Conservation (phyloP, 2,113 vertebrate genomes). For the Stictonetta naevosa region DNA sequence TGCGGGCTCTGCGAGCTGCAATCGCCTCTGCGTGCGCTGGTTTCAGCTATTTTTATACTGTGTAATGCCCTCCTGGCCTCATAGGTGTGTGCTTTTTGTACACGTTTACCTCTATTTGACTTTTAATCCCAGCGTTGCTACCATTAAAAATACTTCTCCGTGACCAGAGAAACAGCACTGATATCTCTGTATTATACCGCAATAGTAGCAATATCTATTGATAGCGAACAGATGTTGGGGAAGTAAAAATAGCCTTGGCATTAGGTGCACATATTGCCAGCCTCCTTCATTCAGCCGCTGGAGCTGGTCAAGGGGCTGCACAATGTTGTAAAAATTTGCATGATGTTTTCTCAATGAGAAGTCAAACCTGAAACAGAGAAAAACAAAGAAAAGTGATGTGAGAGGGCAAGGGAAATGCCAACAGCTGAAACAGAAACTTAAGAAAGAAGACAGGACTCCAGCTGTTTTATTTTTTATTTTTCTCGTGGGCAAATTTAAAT, state of each 20-base stretch:
- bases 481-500: background rate
- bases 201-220: background rate
- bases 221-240: background rate
- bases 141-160: background rate
- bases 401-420: background rate
- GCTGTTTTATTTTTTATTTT: background rate
- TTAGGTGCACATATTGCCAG: background rate
- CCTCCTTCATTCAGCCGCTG: background rate
- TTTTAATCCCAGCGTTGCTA: background rate
- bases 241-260: background rate
- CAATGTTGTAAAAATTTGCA: background rate
- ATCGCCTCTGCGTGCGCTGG: fast-evolving
- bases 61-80: background rate
- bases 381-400: background rate
- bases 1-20: background rate
- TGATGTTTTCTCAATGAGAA: background rate
- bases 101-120: background rate
- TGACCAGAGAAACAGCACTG: background rate
- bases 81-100: background rate
- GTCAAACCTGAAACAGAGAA: background rate
- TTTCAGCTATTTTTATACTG: background rate
- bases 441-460: background rate
- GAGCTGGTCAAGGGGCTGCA: background rate
- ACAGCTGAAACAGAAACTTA: background rate
- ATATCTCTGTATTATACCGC: background rate